A percentile compares a stretch with the other conserved stretches of the same genome.
phyloP scores from a whole-genome alignment of 2,888 invertebrate species.

The Pyralis farinalis region DNA sequence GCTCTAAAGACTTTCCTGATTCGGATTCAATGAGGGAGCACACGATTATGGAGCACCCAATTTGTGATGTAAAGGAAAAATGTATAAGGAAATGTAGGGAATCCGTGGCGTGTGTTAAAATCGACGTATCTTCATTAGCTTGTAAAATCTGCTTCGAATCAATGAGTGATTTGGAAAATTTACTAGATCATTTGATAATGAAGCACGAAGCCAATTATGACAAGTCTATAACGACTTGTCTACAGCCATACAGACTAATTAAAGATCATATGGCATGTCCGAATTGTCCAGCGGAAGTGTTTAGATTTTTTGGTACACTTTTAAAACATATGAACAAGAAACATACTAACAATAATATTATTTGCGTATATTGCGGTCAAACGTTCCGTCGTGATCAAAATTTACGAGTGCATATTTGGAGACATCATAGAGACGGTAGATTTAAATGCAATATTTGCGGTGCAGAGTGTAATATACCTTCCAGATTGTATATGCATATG shows the following conservation, averaged over 20 bases:
- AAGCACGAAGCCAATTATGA: conserved; percentile 67
- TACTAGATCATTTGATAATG: conserved; percentile 60
- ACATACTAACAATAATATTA: conserved; percentile 69
- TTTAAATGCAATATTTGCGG: conserved; percentile 65
- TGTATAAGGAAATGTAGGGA: conserved; percentile 68
- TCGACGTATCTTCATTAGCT: conserved; percentile 59
- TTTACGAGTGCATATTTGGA: conserved; percentile 65
- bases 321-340: conserved; percentile 68
- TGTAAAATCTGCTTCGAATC: conserved; percentile 68
- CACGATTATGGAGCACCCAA: conserved; percentile 57
- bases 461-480: conserved; percentile 66
- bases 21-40: conserved; percentile 65
- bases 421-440: conserved; percentile 64
- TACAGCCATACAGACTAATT: conserved; percentile 61
- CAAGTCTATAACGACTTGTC: conserved; percentile 59
- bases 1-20: conserved; percentile 67
- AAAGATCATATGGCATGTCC: conserved; percentile 70
- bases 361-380: conserved; percentile 70
- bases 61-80: conserved; percentile 61
- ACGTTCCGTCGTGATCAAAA: conserved; percentile 69
- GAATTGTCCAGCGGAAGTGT: conserved; percentile 57
- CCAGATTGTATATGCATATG: conserved; percentile 72
- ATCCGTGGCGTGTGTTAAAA: conserved; percentile 68
- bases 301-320: conserved; percentile 67
- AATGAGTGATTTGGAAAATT: conserved; percentile 48